phyloP scores from a whole-genome alignment of 2,113 vertebrate species.

The Catharus minimus region DNA sequence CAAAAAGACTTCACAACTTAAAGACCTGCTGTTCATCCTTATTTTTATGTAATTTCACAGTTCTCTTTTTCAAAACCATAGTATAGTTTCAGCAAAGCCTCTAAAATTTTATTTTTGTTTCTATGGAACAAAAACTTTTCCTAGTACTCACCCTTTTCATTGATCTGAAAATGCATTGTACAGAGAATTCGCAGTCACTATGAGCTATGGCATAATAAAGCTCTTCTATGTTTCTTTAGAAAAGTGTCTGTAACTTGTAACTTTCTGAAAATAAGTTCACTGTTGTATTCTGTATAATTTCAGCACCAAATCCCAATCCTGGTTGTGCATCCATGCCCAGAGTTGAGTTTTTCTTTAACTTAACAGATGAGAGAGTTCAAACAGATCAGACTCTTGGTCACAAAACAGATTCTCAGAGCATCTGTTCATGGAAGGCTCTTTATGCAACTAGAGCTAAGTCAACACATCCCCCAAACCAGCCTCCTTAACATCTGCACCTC shows the following conservation, averaged over 20 bases:
- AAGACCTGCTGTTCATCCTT: neutral
- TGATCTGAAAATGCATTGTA: neutral
- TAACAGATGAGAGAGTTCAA: neutral
- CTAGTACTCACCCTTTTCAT: neutral
- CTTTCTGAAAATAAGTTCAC: neutral
- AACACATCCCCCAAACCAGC: neutral
- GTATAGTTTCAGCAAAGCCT: neutral
- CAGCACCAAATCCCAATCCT: neutral
- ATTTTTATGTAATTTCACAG: neutral
- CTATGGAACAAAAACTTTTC: neutral
- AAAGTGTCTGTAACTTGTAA: neutral
- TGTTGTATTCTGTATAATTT: neutral
- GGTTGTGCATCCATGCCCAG: neutral
- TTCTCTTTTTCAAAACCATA: neutral
- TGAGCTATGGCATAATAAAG: neutral
- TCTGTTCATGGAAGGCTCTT: neutral
- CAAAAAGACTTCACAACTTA: neutral
- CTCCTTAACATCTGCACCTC: neutral
- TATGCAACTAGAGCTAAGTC: neutral
- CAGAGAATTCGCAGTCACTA: neutral
- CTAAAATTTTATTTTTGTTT: neutral
- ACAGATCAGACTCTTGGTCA: neutral
- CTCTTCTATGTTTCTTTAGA: neutral
- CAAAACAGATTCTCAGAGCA: neutral
- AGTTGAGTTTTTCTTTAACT: neutral